Percentiles rank a stretch among this genome's conserved stretches.
Conservation (phyloP, 2,113 vertebrate genomes). For the Pontoporia blainvillei region DNA sequence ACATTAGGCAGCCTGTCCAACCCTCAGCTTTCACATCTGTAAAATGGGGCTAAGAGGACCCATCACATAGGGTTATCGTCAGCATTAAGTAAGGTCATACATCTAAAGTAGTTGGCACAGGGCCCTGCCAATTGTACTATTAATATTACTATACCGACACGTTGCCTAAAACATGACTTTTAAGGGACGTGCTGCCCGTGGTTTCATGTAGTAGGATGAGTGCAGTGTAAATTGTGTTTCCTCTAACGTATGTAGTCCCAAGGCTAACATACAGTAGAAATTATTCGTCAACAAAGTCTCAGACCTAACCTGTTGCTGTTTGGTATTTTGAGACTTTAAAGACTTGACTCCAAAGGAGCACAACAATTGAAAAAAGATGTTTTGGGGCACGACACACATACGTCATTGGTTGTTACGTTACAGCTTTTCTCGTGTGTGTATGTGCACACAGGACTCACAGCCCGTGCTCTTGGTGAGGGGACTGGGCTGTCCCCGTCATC, state of each 20-base stretch:
- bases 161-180: neutral
- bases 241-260: neutral
- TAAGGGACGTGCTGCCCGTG: neutral
- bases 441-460: neutral
- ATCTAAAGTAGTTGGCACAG: neutral
- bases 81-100: neutral
- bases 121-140: neutral
- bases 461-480: fast-evolving
- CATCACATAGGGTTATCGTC: neutral
- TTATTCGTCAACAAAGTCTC: neutral
- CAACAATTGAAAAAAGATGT: neutral
- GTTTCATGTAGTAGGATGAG: neutral
- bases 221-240: neutral
- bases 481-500: neutral
- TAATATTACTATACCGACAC: neutral
- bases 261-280: neutral
- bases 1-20: neutral
- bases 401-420: neutral
- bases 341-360: neutral
- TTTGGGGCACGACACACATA: neutral
- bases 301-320: neutral
- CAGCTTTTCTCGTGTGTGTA: neutral
- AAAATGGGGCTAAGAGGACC: neutral
- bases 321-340: constrained; percentile 24
- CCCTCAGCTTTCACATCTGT: neutral